A percentile compares a stretch with the other conserved stretches of the same genome.
Evolutionary conservation across 30 jellyfish, hydroid and myxozoan genomes (phyloP).

Genomic region (Pseudorhiza aurosa): DNA sequence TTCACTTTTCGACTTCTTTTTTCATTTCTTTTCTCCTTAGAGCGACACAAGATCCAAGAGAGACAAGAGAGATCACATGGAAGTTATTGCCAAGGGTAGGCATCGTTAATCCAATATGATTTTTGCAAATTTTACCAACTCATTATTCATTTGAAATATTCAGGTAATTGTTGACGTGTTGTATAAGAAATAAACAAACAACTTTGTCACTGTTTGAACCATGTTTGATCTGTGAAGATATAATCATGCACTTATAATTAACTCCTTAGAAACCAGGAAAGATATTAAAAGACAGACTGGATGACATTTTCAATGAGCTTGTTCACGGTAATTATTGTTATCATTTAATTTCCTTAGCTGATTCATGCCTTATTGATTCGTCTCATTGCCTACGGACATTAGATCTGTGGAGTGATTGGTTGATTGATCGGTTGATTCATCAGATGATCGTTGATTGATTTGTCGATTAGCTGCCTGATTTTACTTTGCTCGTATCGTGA

Average conservation of each 20-base stretch:
- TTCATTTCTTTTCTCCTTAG: slow-evolving; percentile 35
- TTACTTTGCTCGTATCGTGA: too few species aligned
- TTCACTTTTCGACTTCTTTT: too few species aligned
- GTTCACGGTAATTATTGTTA: slow-evolving; percentile 66
- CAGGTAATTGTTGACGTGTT: too few species aligned
- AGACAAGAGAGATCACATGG: slow-evolving; percentile 84
- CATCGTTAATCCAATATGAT: neutral
- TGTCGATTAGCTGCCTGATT: neutral
- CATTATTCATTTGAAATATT: too few species aligned
- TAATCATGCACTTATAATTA: too few species aligned
- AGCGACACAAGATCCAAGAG: slow-evolving; percentile 85
- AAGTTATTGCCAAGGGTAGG: slow-evolving; percentile 90
- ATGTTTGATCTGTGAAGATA: too few species aligned
- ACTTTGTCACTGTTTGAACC: too few species aligned
- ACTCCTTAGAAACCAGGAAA: slow-evolving; percentile 90
- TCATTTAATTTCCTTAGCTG: neutral
- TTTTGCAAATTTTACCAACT: too few species aligned
- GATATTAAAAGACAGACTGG: slow-evolving; percentile 85
- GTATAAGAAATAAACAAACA: too few species aligned
- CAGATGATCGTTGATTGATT: neutral
- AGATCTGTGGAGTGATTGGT: neutral
- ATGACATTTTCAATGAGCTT: slow-evolving; percentile 68
- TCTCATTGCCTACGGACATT: neutral
- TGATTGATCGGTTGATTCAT: neutral
- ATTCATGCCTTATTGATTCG: neutral